Evolutionary conservation across 2,888 invertebrate species (phyloP).

Genomic region (Sarcophaga subvicina): DNA sequence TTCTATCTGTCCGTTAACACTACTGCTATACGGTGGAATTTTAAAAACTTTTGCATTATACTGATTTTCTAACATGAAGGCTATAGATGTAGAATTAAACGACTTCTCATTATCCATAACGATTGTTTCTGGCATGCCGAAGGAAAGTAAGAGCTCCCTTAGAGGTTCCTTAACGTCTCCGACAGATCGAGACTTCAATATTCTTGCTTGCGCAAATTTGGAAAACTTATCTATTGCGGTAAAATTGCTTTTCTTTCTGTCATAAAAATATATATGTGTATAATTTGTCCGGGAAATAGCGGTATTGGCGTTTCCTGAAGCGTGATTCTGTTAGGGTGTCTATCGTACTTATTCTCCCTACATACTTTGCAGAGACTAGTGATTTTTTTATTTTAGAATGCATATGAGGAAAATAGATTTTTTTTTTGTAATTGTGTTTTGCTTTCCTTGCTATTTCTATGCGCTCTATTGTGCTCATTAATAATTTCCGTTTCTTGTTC

Average conservation of each 20-base stretch:
- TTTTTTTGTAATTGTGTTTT: not conserved
- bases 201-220: conserved; percentile 23
- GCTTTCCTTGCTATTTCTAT: conserved; percentile 27
- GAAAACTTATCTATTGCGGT: no score
- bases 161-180: conserved; percentile 30
- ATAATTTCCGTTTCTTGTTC: conserved; percentile 13
- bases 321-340: conserved; percentile 3
- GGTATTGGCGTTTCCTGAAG: conserved; percentile 30
- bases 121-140: conserved; percentile 15
- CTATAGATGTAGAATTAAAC: conserved; percentile 21
- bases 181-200: conserved; percentile 14
- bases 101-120: conserved; percentile 20
- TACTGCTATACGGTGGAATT: conserved; percentile 29
- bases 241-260: not conserved
- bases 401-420: conserved; percentile 19
- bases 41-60: conserved; percentile 26
- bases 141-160: conserved; percentile 10
- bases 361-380: not conserved
- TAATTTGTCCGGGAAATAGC: not conserved
- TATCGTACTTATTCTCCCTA: conserved; percentile 10
- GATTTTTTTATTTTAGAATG: conserved; percentile 26
- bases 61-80: conserved; percentile 23
- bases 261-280: no score
- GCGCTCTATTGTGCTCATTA: conserved; percentile 10
- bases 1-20: conserved; percentile 9